Evolutionary conservation across 30 jellyfish, hydroid and myxozoan genomes (phyloP), one percentile per base, ranked within the genome.

Genomic region (Turritopsis dohrnii): DNA sequence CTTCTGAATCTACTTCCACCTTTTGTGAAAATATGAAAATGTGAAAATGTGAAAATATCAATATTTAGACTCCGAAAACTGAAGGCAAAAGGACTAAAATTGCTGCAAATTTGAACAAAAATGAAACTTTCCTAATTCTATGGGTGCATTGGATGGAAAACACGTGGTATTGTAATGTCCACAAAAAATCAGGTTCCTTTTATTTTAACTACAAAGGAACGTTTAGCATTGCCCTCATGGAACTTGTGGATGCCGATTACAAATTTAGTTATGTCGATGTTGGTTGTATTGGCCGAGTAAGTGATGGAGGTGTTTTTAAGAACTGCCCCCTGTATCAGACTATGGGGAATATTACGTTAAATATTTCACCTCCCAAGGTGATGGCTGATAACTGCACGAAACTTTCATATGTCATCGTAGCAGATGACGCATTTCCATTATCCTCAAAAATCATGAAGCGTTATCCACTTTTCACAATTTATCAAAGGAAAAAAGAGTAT

Each of bases 91-190:
- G 90, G 95, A 7, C 8, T 28, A 54, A 52, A 16, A 53, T 86
- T 16, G 90, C 91, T 21, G 28, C 30, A 22, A 19, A 53, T 86
- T 7, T 54, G 82, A 66, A 21, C 66, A 86, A 66, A 21, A 22
- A 7, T 86, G 82, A 86, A 53, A 86, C 24, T 80, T 80, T 52
- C 90, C 95, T 13, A 80, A 86, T 81, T 86, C 87, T 65, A 8
- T 86, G 1, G 90, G 91, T 52, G 90, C 91, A 23, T 18, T 86
- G 81, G 90, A 86, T 80, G 87, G 90, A 26, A 86, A 86, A 29
- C 90, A 86, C 54, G 53, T 86, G 1, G 27, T 16, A 18, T 28
- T 86, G 66, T 18, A 81, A 52, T 72, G 66, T 9, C 95, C 90
- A 1, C 31, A 0, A 29, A 80, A n/a, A 86, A 4, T 31, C 77